These are phyloP conservation scores for Drosophila antonietae DNA, from an alignment of 2,888 invertebrate genomes.

Conservation along the genomic window DNA sequence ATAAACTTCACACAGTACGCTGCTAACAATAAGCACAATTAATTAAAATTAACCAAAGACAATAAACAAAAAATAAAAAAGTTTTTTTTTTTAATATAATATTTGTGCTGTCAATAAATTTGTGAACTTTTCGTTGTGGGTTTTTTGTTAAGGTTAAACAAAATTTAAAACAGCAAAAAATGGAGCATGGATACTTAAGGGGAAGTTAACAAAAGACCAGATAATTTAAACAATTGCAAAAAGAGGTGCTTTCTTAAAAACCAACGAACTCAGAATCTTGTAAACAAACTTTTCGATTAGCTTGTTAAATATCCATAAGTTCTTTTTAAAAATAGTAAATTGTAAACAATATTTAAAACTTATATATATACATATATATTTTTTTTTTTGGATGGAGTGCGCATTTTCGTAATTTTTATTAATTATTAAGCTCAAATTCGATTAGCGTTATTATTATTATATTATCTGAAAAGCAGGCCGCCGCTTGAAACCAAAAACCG, in stretches of 20 bases:
- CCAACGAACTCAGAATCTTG: background rate
- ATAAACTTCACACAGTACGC: conserved; percentile 38
- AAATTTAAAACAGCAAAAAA: conserved; percentile 10
- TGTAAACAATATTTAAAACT: background rate
- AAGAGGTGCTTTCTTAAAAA: conserved; percentile 5
- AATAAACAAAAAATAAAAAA: conserved; percentile 12
- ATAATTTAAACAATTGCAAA: conserved; percentile 29
- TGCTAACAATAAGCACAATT: conserved; percentile 64
- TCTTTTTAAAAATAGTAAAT: background rate
- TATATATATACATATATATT: too few species aligned
- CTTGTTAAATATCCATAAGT: background rate
- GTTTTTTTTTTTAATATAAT: conserved; percentile 35
- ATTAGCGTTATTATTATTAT: conserved; percentile 47
- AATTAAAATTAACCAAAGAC: conserved; percentile 68
- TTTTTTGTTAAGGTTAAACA: conserved; percentile 56
- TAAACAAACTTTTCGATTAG: background rate
- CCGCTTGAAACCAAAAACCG: conserved; percentile 6
- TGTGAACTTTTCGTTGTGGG: conserved; percentile 67
- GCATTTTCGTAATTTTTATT: conserved; percentile 41
- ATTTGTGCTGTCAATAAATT: conserved; percentile 73
- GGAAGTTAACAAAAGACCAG: conserved; percentile 13
- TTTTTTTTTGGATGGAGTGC: conserved; percentile 23
- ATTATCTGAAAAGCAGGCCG: conserved; percentile 31
- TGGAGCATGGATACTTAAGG: background rate
- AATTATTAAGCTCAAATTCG: conserved; percentile 43